Evolutionary conservation across 2,797 vertebrate genomes (phyloP), one percentile per base, ranked within the genome.

Genomic region (Mormyrops boulengeri): DNA sequence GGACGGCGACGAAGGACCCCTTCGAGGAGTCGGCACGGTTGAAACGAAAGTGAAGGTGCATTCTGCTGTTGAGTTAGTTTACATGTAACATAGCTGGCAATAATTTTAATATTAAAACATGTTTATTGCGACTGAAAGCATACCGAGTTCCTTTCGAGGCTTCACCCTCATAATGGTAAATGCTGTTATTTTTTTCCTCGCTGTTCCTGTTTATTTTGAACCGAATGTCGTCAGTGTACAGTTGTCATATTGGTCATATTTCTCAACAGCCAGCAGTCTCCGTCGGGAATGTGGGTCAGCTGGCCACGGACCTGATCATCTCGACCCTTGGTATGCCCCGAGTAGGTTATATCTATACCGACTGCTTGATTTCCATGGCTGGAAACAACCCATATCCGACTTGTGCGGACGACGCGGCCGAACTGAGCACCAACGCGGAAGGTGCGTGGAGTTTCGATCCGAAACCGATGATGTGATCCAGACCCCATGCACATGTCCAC

Each of bases 231-330:
- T 73, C 30, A 38, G 4, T 50, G 17, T 30, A 14, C 38, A 84
- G 17, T 34, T 88, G 34, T 80, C 69, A 57, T 55, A 6, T 57
- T 60, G 11, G 30, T 26, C 66, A 17, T 8, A 55, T 19, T 11
- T 86, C 5, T 57, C 26, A 26, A 4, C 92, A 99, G 98, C 98
- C 98, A 26, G 97, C 97, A 0, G 97, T 99, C 17, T 98, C 98
- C 0, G 98, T 99, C 38, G 98, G 98, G 77, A 99, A 99, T 88
- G 98, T 99, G 89, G 98, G 97, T 34, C 98, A 99, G 91, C 94
- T 99, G 92, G 96, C 98, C 0, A 93, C 95, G 91, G 98, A 99
- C 93, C 96, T 99, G 88, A 93, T 99, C 19, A 97, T 99, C 93
- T 98, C 97, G 89, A 98, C 97, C 0, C 95, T 99, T 9, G 91